Percentiles rank a stretch among this genome's conserved stretches.
Conservation (phyloP, 2,888 invertebrate genomes). For the Eupsilia transversa region DNA sequence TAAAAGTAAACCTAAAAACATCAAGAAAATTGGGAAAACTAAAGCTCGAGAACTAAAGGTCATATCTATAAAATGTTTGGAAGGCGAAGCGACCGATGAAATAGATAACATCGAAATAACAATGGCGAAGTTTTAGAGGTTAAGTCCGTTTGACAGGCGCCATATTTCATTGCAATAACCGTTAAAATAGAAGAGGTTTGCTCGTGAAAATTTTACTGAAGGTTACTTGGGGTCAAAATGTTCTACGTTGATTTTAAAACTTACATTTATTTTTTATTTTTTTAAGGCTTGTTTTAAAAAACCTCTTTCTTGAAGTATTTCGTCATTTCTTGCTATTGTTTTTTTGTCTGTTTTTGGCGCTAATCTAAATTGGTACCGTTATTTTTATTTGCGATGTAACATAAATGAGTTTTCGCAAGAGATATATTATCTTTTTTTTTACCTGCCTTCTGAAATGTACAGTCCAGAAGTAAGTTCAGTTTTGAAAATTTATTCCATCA, state of each 20-base stretch:
- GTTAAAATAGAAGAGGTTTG: constrained; percentile 32
- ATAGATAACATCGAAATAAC: constrained; percentile 45
- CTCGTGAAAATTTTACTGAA: constrained; percentile 38
- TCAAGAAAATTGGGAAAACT: constrained; percentile 17
- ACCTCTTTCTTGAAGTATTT: not conserved
- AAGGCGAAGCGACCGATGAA: constrained; percentile 20
- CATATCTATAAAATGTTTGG: constrained; percentile 36
- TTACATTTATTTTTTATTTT: too few species aligned
- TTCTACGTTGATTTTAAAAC: constrained; percentile 12
- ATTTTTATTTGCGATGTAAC: not conserved
- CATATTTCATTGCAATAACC: constrained; percentile 40
- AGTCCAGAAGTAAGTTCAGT: not conserved
- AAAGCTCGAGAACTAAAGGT: constrained; percentile 25
- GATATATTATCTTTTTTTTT: not conserved
- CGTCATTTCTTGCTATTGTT: not conserved
- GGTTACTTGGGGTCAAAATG: constrained; percentile 16
- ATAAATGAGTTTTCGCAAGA: not conserved
- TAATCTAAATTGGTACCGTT: not conserved
- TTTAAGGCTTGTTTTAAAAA: not conserved
- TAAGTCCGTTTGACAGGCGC: constrained; percentile 19
- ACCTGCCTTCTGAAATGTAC: not conserved
- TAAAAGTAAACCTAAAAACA: constrained; percentile 16
- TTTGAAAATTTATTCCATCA: not conserved
- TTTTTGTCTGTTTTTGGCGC: not conserved
- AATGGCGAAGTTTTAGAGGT: constrained; percentile 35